phyloP scores from a whole-genome alignment of 1,140 invertebrate genomes.

The Stenopsyche tienmushanensis region DNA sequence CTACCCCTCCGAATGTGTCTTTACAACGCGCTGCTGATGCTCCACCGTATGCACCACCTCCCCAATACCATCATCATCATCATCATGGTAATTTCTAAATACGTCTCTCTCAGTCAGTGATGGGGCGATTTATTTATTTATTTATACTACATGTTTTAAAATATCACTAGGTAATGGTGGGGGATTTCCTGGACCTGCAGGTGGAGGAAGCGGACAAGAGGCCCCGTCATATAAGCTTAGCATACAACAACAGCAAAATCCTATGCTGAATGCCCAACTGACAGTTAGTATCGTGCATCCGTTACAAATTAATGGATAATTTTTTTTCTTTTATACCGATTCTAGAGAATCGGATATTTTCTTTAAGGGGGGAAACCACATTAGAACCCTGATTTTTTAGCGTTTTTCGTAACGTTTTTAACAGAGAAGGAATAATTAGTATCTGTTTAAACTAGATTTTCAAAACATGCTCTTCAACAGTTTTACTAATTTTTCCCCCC shows the following conservation, averaged over 20 bases:
- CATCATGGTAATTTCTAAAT: slow-evolving; percentile 31
- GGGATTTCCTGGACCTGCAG: slow-evolving; percentile 22
- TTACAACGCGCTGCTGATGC: slow-evolving; percentile 66
- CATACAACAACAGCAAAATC: slow-evolving; percentile 70
- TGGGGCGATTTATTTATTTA: background rate
- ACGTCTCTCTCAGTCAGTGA: background rate
- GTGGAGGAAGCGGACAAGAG: slow-evolving; percentile 33
- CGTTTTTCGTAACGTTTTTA: too few relatives aligned
- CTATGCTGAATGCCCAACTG: slow-evolving; percentile 77
- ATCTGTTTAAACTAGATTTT: background rate
- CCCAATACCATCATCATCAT: slow-evolving; percentile 33
- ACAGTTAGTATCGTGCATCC: slow-evolving; percentile 60
- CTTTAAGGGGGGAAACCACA: too few relatives aligned
- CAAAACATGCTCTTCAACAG: background rate
- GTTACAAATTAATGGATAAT: too few relatives aligned
- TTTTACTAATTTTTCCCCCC: background rate
- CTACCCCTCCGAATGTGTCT: slow-evolving; percentile 80
- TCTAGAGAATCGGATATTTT: too few relatives aligned
- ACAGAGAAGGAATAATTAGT: too few relatives aligned
- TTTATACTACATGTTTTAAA: background rate
- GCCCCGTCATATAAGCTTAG: slow-evolving; percentile 38
- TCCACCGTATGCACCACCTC: slow-evolving; percentile 55
- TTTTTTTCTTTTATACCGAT: too few relatives aligned
- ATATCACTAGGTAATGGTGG: slow-evolving; percentile 7
- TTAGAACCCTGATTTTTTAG: too few relatives aligned